phyloP scores from a whole-genome alignment of 23 tunicate genomes.

The Trididemnum clinides region DNA sequence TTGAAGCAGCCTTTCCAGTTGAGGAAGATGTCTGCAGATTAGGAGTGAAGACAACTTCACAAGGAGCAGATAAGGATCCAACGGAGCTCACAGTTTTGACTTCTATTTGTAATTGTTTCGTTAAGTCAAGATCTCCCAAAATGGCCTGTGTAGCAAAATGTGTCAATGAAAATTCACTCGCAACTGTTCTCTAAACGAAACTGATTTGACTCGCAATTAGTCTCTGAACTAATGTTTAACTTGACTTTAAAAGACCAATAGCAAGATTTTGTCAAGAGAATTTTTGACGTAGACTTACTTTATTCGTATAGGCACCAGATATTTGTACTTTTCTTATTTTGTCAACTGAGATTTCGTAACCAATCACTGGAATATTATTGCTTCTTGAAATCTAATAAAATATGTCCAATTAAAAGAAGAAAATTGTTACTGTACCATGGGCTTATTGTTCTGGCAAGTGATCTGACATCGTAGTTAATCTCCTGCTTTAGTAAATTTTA shows the following conservation, averaged over 20 bases:
- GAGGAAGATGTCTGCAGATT: not conserved
- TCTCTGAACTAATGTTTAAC: too few relatives aligned
- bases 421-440: too few relatives aligned
- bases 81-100: conserved; percentile 62
- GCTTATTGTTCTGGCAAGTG: too few relatives aligned
- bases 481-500: too few relatives aligned
- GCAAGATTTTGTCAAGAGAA: too few relatives aligned
- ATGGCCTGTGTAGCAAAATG: conserved; percentile 78
- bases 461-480: too few relatives aligned
- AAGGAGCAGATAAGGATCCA: conserved; percentile 57
- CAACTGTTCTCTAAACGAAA: too few relatives aligned
- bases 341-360: conserved; percentile 68
- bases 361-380: conserved; percentile 70
- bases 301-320: conserved; percentile 66
- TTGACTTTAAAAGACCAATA: too few relatives aligned
- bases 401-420: too few relatives aligned
- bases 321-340: conserved; percentile 48
- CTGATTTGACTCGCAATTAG: too few relatives aligned
- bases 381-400: conserved; percentile 83
- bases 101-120: conserved; percentile 30
- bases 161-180: too few relatives aligned
- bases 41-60: conserved; percentile 56
- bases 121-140: conserved; percentile 57
- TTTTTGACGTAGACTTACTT: too few relatives aligned
- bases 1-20: not conserved